Percentiles rank a stretch among this genome's conserved stretches.
Evolutionary conservation across 2,888 invertebrate species (phyloP).

Genomic region (Chalcosyrphus nemorum): DNA sequence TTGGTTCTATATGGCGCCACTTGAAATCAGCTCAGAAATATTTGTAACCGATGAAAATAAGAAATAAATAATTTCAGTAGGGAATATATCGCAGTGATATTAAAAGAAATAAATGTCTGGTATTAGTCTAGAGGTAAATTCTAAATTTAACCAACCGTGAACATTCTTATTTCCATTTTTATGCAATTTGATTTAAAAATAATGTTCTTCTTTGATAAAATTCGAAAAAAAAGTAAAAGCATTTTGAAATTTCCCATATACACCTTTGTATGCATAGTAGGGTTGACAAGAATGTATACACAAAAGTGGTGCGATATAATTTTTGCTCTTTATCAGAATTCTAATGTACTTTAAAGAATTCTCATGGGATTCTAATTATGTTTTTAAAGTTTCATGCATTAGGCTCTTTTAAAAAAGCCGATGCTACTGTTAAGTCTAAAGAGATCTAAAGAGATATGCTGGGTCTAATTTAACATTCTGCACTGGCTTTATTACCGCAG

Average conservation of each 20-base stretch:
- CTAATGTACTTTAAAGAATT: no score
- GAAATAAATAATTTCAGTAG: neutral
- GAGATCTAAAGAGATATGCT: no score
- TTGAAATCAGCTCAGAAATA: conserved; percentile 27
- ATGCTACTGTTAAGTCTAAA: no score
- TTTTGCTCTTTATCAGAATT: no score
- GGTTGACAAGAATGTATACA: neutral
- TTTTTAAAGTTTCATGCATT: no score
- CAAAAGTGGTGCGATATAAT: neutral
- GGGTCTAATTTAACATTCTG: no score
- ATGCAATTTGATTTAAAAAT: conserved; percentile 22
- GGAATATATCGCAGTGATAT: neutral
- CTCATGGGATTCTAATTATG: no score
- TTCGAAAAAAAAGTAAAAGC: conserved; percentile 4
- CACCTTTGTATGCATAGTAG: neutral
- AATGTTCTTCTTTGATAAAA: neutral
- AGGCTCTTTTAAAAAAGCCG: no score
- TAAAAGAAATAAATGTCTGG: conserved; percentile 25
- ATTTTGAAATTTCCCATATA: neutral
- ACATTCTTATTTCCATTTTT: conserved; percentile 2
- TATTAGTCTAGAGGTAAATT: conserved; percentile 36
- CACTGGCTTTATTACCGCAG: no score
- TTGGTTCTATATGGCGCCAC: conserved; percentile 30
- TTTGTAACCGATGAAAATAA: conserved; percentile 18
- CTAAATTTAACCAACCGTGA: conserved; percentile 14